Base-by-base conservation (phyloP, 2,113 vertebrate genomes). In the Ochotona princeps region DNA sequence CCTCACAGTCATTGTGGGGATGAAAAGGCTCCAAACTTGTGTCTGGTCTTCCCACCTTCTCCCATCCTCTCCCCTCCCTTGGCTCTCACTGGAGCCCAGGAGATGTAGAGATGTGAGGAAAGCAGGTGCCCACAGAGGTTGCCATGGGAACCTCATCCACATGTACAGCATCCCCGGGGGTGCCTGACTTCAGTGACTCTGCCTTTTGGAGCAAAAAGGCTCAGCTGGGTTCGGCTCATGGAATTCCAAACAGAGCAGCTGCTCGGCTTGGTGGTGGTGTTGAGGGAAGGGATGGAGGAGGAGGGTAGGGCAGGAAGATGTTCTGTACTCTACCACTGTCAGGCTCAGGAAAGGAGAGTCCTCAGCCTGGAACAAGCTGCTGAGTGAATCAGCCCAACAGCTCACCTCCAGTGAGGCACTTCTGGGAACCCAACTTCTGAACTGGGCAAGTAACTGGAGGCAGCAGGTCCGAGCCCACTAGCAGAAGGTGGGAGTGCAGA, bases 161-260 rank as follows among this genome's bases (percentile, higher is more conserved):
- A 83, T 61, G 86, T 60, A 87, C 81, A 78, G 47, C 63, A 63
- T 78, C 87, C 60, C 80, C 81, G 30, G 76, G 49, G 32, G 85
- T 32, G 54, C n/a, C 65, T 86, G 54, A 70, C 21, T 21, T 60
- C 70, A 54, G 61, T 35, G 79, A 93, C 66, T 60, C 76, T 57
- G 78, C 83, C 57, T 93, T 92, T 96, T 88, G 92, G 83, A 94
- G 94, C 86, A 69, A 86, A 94, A 93, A 92, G 87, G 49, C 67
- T 87, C 95, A 91, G 91, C 63, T 88, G 66, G 12, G 8, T 30
- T 80, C n/a, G 3, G 79, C 35, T 78, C 88, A 57, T 74, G 75
- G 86, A 90, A 86, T 57, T 91, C 32, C 8, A 51, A 73, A 49
- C 72, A 47, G 85, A 85, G 83, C 87, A 75, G 92, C 85, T 92